Conservation (phyloP, 2,113 vertebrate genomes). For the Dolichallabes microphthalmus region DNA sequence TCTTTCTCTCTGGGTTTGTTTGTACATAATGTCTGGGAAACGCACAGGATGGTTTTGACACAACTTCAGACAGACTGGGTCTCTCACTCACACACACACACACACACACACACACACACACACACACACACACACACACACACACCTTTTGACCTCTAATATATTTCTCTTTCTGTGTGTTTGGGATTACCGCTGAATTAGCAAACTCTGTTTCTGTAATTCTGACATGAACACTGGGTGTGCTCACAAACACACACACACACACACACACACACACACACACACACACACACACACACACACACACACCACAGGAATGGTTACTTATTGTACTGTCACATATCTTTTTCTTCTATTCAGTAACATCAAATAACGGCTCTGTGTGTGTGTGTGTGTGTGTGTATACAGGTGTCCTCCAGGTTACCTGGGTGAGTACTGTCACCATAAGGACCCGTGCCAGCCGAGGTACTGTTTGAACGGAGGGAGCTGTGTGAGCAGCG, state of each 20-base stretch:
- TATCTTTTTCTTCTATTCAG: neutral
- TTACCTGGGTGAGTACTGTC: constrained; percentile 89
- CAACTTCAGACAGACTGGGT: neutral
- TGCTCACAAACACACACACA: constrained; percentile 12
- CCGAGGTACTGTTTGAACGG: constrained; percentile 83
- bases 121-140: neutral
- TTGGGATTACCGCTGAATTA: neutral
- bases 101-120: neutral
- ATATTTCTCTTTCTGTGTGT: neutral
- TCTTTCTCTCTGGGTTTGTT: neutral
- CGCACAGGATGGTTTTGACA: neutral
- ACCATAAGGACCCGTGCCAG: constrained; percentile 85
- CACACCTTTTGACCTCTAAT: neutral
- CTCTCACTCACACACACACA: neutral
- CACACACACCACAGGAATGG: neutral
- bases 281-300: constrained; percentile 9
- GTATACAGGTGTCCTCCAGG: constrained; percentile 81
- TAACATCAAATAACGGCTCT: neutral
- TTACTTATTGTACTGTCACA: neutral
- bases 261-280: constrained; percentile 1
- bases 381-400: constrained; percentile 59
- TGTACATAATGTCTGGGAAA: neutral
- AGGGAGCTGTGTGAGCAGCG: constrained; percentile 78
- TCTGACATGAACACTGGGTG: neutral
- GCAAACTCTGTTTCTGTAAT: neutral